Evolutionary conservation across 2,888 invertebrate species (phyloP), one percentile per base, ranked within the genome.

Genomic region (Napeogenes sylphis): DNA sequence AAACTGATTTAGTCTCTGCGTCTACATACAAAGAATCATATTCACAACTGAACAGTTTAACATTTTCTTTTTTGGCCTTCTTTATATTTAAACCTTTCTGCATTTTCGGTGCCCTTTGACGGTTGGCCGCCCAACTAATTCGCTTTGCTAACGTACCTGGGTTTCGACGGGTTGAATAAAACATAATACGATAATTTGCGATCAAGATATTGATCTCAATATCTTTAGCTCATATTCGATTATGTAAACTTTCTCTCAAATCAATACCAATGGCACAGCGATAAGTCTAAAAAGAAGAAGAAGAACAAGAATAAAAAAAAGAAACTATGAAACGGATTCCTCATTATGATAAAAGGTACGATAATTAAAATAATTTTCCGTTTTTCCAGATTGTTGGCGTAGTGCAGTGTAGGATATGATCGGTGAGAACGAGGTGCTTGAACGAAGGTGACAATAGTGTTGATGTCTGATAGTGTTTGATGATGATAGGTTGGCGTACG

Each of bases 391-490:
- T 67, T 56, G 57, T 45, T 64, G 21, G 21, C 38, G 56, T 65
- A 70, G 77, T 75, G 76, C 59, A 66, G 66, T 56, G 63, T 68
- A 71, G 76, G 83, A 87, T 85, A 89, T 90, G 90, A 83, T 78
- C 71, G 77, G 84, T 80, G 77, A 77, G 68, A 69, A 65, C 71
- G 71, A 68, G 35, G 35, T 35, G 66, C 75, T 73, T 73, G 75
- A 75, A 74, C 76, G 79, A 75, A 83, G 88, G 90, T 90, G 90
- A 90, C 87, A 82, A 70, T 83, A 76, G 83, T 79, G 79, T 71
- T 76, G 75, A 85, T 84, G 86, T 71, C 75, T 80, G 78, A 80
- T 81, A 77, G 77, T 74, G 76, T 75, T 78, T 77, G 74, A 82
- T 74, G 68, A 90, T 88, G 88, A 80, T 82, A 65, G 78, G 81